These are phyloP conservation scores for Parotocinclus haroldoi DNA, from an alignment of 2,797 vertebrate species.

Conservation along the genomic window DNA sequence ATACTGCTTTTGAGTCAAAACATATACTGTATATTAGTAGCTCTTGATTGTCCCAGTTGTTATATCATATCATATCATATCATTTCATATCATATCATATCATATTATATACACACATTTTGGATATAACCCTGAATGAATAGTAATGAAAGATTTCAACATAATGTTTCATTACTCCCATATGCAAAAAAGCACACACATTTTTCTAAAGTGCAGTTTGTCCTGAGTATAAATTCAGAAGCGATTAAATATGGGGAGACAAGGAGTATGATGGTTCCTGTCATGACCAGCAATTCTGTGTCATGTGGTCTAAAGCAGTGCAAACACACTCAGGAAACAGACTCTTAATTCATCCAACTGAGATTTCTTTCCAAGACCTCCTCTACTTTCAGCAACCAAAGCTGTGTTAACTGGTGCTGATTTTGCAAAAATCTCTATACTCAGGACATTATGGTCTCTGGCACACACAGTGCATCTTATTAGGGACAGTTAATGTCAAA, in stretches of 20 bases:
- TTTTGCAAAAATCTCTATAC: constrained; percentile 15
- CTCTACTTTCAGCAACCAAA: not conserved
- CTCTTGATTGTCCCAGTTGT: no score
- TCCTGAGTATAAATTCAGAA: not conserved
- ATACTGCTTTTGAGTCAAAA: no score
- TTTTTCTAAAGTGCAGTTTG: not conserved
- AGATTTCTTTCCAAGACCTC: not conserved
- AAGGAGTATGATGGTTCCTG: not conserved
- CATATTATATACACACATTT: no score
- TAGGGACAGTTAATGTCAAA: constrained; percentile 1
- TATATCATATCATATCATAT: no score
- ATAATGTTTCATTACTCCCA: no score
- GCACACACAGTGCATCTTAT: constrained; percentile 1
- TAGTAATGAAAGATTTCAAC: no score
- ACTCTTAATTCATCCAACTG: not conserved
- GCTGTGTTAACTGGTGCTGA: constrained; percentile 23
- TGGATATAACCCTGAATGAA: no score
- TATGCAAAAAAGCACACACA: not conserved
- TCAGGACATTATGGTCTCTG: constrained; percentile 13
- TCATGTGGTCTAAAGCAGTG: not conserved
- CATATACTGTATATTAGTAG: no score
- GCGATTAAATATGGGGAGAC: not conserved
- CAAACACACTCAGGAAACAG: not conserved
- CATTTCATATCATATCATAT: no score
- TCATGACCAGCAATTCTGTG: not conserved